Evolutionary conservation across 2,113 vertebrate species (phyloP).

Genomic region (Callionymus lyra): DNA sequence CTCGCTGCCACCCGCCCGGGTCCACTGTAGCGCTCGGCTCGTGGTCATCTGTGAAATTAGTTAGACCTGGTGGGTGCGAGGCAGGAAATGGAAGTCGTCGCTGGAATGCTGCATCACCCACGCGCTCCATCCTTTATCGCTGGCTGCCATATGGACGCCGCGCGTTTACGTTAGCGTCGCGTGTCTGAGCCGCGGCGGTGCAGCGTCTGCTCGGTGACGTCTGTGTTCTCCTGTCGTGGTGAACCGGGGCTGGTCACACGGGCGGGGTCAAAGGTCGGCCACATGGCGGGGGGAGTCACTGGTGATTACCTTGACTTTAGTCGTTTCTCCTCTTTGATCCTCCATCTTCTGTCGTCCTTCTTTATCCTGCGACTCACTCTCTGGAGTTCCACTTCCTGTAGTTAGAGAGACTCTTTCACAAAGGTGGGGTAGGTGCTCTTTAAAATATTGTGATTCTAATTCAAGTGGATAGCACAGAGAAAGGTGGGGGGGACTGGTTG

Average conservation of each 20-base stretch:
- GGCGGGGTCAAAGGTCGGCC: conserved; percentile 32
- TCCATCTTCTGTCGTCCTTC: not conserved
- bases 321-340: conserved; percentile 16
- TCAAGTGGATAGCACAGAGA: too few relatives aligned
- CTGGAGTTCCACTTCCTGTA: too few relatives aligned
- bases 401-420: too few relatives aligned
- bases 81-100: conserved; percentile 60
- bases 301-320: conserved; percentile 15
- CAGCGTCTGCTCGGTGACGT: too few relatives aligned
- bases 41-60: conserved; percentile 58
- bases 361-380: too few relatives aligned
- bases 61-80: conserved; percentile 57
- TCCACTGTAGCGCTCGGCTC: conserved; percentile 13
- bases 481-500: too few relatives aligned
- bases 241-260: conserved; percentile 27
- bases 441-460: too few relatives aligned
- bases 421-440: too few relatives aligned
- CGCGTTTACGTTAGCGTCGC: conserved; percentile 17
- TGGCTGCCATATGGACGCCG: conserved; percentile 46
- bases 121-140: conserved; percentile 49
- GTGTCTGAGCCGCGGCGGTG: too few relatives aligned
- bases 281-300: conserved; percentile 11
- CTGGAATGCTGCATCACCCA: conserved; percentile 56
- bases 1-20: conserved; percentile 11
- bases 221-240: not conserved